These are phyloP conservation scores for Drosophila setosimentum DNA, from an alignment of 2,888 invertebrate genomes.

Conservation along the genomic window DNA sequence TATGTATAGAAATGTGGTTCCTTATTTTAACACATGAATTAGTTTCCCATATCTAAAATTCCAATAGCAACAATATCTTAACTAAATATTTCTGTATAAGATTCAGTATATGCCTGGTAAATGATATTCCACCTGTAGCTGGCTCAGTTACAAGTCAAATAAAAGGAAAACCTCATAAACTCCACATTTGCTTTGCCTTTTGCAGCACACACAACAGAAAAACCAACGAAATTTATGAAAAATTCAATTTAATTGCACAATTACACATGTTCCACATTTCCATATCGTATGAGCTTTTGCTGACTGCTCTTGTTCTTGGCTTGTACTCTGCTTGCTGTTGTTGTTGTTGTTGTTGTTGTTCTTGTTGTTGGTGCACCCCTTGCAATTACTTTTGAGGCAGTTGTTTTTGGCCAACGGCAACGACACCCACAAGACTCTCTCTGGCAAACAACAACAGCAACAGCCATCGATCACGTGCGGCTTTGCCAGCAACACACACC, in stretches of 20 bases:
- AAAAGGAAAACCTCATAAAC: constrained; percentile 29
- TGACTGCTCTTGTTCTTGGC: constrained; percentile 21
- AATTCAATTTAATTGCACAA: constrained; percentile 85
- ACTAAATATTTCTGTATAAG: not conserved
- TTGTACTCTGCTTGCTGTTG: constrained; percentile 38
- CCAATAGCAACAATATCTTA: not conserved
- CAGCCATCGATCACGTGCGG: constrained; percentile 78
- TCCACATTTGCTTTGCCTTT: constrained; percentile 45
- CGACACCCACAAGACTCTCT: constrained; percentile 70
- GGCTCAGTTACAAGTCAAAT: constrained; percentile 19
- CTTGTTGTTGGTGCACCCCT: constrained; percentile 68
- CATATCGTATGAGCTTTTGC: constrained; percentile 49
- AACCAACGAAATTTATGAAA: constrained; percentile 80
- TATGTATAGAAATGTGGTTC: not conserved
- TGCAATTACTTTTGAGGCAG: constrained; percentile 79
- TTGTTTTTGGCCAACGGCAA: constrained; percentile 60
- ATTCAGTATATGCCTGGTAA: constrained; percentile 8
- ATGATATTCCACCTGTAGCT: constrained; percentile 60
- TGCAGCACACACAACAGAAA: constrained; percentile 35
- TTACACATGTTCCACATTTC: constrained; percentile 81
- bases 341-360: constrained; percentile 33
- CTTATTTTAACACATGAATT: not conserved
- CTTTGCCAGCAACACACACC: constrained; percentile 60
- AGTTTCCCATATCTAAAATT: not conserved
- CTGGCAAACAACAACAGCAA: constrained; percentile 40